phyloP scores from a whole-genome alignment of 2,797 vertebrate genomes.

The Myotis vivesi region DNA sequence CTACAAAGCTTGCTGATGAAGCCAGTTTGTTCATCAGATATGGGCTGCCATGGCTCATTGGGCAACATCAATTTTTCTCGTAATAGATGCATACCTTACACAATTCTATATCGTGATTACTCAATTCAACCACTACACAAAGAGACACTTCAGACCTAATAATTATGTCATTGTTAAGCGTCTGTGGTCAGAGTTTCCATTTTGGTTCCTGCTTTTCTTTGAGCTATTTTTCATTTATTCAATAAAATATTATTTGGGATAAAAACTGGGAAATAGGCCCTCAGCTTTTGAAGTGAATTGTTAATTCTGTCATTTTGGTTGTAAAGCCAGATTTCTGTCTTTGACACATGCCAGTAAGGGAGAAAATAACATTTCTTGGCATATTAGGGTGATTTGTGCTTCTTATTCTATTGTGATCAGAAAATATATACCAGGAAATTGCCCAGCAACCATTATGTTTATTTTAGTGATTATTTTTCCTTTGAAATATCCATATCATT shows the following conservation, averaged over 20 bases:
- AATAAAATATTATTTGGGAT: slow-evolving; percentile 73
- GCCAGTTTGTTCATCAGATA: slow-evolving; percentile 79
- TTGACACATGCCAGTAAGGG: slow-evolving; percentile 53
- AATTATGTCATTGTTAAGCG: slow-evolving; percentile 75
- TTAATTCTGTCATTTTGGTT: slow-evolving; percentile 53
- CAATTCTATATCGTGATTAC: slow-evolving; percentile 76
- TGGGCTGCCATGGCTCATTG: slow-evolving; percentile 58
- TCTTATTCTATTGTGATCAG: slow-evolving; percentile 40
- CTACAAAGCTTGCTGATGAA: slow-evolving; percentile 76
- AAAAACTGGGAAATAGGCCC: slow-evolving; percentile 62
- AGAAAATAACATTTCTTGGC: slow-evolving; percentile 56
- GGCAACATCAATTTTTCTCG: slow-evolving; percentile 75
- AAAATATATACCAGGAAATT: slow-evolving; percentile 46
- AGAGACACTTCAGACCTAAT: slow-evolving; percentile 70
- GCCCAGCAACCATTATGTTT: slow-evolving; percentile 45
- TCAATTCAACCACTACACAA: slow-evolving; percentile 77
- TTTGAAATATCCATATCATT: not conserved
- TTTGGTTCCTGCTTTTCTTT: slow-evolving; percentile 71
- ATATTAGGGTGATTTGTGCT: not conserved
- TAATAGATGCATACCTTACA: slow-evolving; percentile 78
- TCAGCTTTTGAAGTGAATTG: slow-evolving; percentile 37
- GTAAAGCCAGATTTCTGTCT: slow-evolving; percentile 58
- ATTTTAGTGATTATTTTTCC: slow-evolving; percentile 32
- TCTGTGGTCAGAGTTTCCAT: slow-evolving; percentile 74
- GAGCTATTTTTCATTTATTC: slow-evolving; percentile 71